These are phyloP conservation scores for Spongilla lacustris DNA, from an alignment of 37 sponge, comb jelly and placozoan species.

Conservation along the genomic window DNA sequence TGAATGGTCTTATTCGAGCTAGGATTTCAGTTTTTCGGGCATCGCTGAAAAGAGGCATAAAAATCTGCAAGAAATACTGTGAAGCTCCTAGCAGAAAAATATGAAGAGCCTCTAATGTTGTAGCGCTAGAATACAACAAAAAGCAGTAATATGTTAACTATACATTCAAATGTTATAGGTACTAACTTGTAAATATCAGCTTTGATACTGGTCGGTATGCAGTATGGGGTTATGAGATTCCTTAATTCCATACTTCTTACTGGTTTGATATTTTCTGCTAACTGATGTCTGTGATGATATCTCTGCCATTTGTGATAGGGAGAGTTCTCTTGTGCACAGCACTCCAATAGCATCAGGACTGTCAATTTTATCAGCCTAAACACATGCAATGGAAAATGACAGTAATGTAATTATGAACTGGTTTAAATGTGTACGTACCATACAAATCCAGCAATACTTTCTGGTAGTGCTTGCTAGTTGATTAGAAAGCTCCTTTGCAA, in stretches of 20 bases:
- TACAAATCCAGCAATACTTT: no score
- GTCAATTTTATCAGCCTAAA: no score
- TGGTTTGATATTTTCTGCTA: neutral
- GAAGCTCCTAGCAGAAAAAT: constrained; percentile 36
- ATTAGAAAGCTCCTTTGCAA: constrained; percentile 9
- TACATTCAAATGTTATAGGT: neutral
- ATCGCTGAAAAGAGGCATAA: constrained; percentile 5
- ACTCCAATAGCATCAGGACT: neutral
- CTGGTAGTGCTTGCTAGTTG: constrained; percentile 1
- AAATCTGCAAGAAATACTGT: constrained; percentile 27
- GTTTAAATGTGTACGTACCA: neutral
- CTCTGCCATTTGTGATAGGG: neutral
- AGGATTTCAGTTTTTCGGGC: constrained; percentile 25
- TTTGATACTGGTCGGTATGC: neutral
- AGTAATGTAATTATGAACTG: neutral
- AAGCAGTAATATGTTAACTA: neutral
- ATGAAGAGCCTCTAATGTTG: constrained; percentile 47
- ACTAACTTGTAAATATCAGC: neutral
- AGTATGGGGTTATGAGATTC: neutral
- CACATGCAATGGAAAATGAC: neutral
- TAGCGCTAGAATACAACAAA: constrained; percentile 11
- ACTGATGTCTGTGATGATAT: neutral
- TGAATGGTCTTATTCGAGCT: constrained; percentile 20
- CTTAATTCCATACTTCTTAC: neutral
- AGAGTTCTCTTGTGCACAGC: neutral